Percentiles rank a stretch among this genome's conserved stretches.
phyloP scores from a whole-genome alignment of 2,113 vertebrate genomes.

The Bombycilla garrulus region DNA sequence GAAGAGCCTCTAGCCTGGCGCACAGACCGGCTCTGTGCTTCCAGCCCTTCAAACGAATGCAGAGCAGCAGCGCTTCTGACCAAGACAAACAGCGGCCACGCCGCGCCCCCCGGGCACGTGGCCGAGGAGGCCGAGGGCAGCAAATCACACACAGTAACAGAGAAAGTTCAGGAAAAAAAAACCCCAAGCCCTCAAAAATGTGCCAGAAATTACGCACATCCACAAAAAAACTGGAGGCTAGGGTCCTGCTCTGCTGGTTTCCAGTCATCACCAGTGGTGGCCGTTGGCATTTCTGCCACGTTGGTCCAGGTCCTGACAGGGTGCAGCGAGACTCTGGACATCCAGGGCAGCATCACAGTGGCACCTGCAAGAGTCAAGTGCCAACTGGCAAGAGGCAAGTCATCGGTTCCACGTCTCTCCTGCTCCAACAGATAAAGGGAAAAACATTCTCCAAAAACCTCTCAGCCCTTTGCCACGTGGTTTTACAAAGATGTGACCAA shows the following conservation, averaged over 20 bases:
- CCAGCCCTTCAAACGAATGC: background rate
- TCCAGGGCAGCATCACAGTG: background rate
- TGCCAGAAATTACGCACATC: background rate
- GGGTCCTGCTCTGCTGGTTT: background rate
- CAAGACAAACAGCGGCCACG: background rate
- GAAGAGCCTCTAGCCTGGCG: background rate
- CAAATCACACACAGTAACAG: background rate
- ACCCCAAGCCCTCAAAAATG: accelerated
- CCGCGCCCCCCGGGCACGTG: background rate
- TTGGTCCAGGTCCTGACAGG: background rate
- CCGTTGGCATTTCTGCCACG: background rate
- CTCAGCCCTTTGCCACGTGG: accelerated
- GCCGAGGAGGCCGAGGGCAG: background rate
- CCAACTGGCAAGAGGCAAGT: background rate
- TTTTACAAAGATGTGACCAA: background rate
- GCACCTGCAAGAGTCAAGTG: background rate
- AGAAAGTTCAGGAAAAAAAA: background rate
- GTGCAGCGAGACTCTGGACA: background rate
- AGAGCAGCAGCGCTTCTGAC: background rate
- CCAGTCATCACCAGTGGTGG: background rate
- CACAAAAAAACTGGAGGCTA: accelerated
- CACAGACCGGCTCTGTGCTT: slow-evolving; percentile 53
- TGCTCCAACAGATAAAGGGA: background rate
- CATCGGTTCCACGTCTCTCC: accelerated
- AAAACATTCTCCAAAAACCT: background rate